Conservation (phyloP, 2,888 invertebrate species). For the Craniophora ligustri region DNA sequence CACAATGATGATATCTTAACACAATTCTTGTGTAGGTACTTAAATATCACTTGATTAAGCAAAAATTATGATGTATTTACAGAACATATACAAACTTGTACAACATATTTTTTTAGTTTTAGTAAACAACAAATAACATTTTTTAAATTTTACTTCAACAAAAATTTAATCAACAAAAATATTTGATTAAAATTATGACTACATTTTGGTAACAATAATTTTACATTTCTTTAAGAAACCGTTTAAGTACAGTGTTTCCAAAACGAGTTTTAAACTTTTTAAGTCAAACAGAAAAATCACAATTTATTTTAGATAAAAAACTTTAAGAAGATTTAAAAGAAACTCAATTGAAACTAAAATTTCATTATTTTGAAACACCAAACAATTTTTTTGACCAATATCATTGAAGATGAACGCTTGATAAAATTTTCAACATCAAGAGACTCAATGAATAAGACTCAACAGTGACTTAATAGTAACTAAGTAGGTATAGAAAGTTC, state of each 20-base stretch:
- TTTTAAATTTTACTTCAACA: constrained; percentile 26
- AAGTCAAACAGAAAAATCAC: constrained; percentile 28
- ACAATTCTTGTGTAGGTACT: constrained; percentile 3
- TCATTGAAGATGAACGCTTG: too few species aligned
- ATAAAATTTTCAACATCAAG: constrained; percentile 20
- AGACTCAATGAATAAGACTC: background rate
- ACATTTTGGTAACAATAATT: constrained; percentile 40
- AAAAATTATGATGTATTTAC: constrained; percentile 26
- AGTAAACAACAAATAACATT: constrained; percentile 31
- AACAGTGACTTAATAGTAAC: too few species aligned
- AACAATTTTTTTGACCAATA: too few species aligned
- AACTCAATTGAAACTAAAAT: too few species aligned
- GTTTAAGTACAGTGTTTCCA: constrained; percentile 29
- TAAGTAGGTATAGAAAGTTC: too few species aligned
- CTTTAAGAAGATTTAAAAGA: too few species aligned
- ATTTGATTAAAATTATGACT: constrained; percentile 31
- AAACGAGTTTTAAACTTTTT: constrained; percentile 34
- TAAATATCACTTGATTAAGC: constrained; percentile 34
- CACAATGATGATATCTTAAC: constrained; percentile 23
- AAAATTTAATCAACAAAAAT: constrained; percentile 34
- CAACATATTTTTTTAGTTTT: constrained; percentile 16
- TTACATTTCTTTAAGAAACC: constrained; percentile 48
- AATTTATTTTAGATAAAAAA: background rate
- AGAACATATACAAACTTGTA: constrained; percentile 30
- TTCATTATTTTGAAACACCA: too few species aligned